Evolutionary conservation across 2,113 vertebrate genomes (phyloP).

Genomic region (Eptesicus fuscus): DNA sequence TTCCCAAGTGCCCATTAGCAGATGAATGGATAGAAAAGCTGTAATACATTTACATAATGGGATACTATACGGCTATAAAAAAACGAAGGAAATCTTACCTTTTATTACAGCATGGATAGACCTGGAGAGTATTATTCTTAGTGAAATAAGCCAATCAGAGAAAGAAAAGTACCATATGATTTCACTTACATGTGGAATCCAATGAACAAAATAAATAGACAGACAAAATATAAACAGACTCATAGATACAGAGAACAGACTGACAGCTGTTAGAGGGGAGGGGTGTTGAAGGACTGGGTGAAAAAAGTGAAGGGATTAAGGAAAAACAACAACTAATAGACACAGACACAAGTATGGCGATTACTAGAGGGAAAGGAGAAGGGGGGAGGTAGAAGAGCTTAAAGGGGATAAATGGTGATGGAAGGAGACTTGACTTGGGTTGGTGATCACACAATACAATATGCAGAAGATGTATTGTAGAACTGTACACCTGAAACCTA

Average conservation of each 20-base stretch:
- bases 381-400: too few species aligned
- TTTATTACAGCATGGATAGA: neutral
- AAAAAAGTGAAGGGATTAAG: neutral
- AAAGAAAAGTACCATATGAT: neutral
- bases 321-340: neutral
- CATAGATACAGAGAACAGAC: neutral
- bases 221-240: neutral
- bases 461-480: neutral
- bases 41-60: neutral
- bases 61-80: neutral
- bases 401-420: neutral
- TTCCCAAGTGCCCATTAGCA: neutral
- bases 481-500: neutral
- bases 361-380: neutral
- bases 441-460: neutral
- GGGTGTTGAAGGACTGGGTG: neutral
- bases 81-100: neutral
- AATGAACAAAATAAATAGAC: neutral
- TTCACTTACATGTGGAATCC: neutral
- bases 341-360: neutral
- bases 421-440: neutral
- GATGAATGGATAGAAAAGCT: neutral
- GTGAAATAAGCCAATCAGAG: neutral
- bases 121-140: neutral
- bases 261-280: neutral